Conservation (phyloP, 2,113 vertebrate genomes). For the Indicator indicator region DNA sequence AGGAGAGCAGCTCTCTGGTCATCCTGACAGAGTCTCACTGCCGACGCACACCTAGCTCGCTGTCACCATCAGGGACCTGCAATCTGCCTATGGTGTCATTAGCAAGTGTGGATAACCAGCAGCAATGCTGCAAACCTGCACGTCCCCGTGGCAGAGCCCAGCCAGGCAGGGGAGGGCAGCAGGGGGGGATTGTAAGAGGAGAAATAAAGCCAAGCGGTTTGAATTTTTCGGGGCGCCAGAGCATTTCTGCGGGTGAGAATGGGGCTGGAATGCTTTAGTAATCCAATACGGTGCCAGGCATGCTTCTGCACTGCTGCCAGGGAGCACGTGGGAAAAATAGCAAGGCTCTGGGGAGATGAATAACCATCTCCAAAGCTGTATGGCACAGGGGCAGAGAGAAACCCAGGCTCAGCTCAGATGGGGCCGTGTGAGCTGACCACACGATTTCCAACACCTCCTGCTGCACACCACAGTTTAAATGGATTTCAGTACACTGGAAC, state of each 20-base stretch:
- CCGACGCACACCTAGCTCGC: not conserved
- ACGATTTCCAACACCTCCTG: not conserved
- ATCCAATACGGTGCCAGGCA: constrained; percentile 30
- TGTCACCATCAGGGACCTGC: not conserved
- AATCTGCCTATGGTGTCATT: not conserved
- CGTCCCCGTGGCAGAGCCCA: not conserved
- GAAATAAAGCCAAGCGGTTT: not conserved
- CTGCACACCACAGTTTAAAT: not conserved
- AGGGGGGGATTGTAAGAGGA: not conserved
- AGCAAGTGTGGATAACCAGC: not conserved
- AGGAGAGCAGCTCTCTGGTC: not conserved
- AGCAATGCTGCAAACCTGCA: not conserved
- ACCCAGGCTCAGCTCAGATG: not conserved
- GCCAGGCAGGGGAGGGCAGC: not conserved
- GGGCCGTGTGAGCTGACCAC: not conserved
- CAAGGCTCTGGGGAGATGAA: not conserved
- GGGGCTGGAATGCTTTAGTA: constrained; percentile 50
- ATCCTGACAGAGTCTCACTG: not conserved
- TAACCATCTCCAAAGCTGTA: not conserved
- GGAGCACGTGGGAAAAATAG: not conserved
- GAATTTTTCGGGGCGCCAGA: constrained; percentile 27
- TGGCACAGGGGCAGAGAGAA: not conserved
- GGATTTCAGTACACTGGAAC: not conserved
- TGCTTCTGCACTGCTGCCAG: not conserved
- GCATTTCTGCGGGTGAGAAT: not conserved